A percentile compares a stretch with the other conserved stretches of the same genome.
Conservation (phyloP, 2,888 invertebrate species). For the Drosophila ustulata region DNA sequence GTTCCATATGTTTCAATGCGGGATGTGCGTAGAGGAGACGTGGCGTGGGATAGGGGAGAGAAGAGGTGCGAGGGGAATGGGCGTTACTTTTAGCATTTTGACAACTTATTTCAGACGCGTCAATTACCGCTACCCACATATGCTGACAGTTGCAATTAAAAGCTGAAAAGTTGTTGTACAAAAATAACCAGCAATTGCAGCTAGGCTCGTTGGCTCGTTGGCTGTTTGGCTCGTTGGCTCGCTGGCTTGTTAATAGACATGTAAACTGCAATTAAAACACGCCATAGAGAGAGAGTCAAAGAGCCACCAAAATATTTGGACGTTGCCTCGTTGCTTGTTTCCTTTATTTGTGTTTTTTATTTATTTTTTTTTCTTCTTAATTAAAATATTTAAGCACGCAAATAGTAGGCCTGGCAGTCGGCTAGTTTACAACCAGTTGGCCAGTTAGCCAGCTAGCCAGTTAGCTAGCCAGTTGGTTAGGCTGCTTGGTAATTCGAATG, state of each 20-base stretch:
- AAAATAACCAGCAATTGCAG: slow-evolving; percentile 34
- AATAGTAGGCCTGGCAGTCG: slow-evolving; percentile 73
- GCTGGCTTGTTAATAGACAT: slow-evolving; percentile 74
- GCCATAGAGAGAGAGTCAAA: slow-evolving; percentile 40
- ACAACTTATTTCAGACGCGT: slow-evolving; percentile 63
- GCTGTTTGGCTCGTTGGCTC: slow-evolving; percentile 44
- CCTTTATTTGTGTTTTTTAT: slow-evolving; percentile 19
- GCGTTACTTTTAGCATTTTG: slow-evolving; percentile 54
- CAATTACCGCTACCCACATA: slow-evolving; percentile 72
- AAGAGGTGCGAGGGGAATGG: slow-evolving; percentile 17
- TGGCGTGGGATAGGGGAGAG: not conserved
- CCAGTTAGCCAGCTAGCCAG: slow-evolving; percentile 50
- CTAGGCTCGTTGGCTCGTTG: slow-evolving; percentile 24
- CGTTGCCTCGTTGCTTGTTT: slow-evolving; percentile 45
- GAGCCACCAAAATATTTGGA: slow-evolving; percentile 71
- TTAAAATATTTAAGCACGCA: slow-evolving; percentile 78
- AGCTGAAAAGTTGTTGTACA: slow-evolving; percentile 49
- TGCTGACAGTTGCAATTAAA: slow-evolving; percentile 79
- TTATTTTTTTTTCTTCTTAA: slow-evolving; percentile 51
- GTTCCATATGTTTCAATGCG: not conserved
- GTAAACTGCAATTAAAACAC: slow-evolving; percentile 79
- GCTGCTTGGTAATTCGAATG: slow-evolving; percentile 28
- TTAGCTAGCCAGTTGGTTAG: slow-evolving; percentile 32
- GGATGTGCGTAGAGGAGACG: not conserved
- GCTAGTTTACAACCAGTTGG: slow-evolving; percentile 61